Conservation (phyloP, 2,888 invertebrate species). For the Oscheius onirici region DNA sequence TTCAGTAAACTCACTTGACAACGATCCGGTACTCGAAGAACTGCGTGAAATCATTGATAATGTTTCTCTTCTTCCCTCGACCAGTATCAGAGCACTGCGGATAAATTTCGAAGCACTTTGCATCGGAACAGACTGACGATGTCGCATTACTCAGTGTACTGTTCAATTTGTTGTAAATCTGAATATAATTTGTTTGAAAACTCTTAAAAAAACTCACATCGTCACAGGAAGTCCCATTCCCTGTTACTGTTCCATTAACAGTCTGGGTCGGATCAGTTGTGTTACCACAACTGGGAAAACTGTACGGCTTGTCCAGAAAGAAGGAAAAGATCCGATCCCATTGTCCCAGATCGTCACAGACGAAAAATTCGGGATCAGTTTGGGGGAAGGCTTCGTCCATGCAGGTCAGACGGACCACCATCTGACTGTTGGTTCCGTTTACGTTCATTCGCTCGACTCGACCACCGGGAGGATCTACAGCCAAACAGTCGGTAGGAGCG, state of each 20-base stretch:
- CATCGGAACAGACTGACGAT: neutral
- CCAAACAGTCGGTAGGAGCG: slow-evolving; percentile 29
- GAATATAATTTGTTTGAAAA: neutral
- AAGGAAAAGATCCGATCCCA: slow-evolving; percentile 18
- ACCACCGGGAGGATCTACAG: neutral
- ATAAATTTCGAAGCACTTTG: neutral
- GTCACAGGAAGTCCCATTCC: neutral
- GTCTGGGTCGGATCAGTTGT: slow-evolving; percentile 16
- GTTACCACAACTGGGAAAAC: slow-evolving; percentile 25
- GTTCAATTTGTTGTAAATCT: slow-evolving; percentile 18
- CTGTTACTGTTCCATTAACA: slow-evolving; percentile 9
- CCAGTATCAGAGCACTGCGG: neutral
- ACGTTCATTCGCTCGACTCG: neutral
- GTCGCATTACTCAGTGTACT: neutral
- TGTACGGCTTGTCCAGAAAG: neutral
- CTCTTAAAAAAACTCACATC: neutral
- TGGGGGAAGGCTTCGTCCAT: slow-evolving; percentile 1
- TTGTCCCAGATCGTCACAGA: slow-evolving; percentile 31
- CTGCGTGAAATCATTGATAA: slow-evolving; percentile 4
- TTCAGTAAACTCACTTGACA: neutral
- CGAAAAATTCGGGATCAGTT: slow-evolving; percentile 9
- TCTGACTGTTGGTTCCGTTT: slow-evolving; percentile 3
- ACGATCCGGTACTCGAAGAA: neutral
- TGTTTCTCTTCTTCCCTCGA: no score
- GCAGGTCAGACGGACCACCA: neutral